Evolutionary conservation across 1,140 invertebrate species (phyloP).

Genomic region (Habropoda laboriosa): DNA sequence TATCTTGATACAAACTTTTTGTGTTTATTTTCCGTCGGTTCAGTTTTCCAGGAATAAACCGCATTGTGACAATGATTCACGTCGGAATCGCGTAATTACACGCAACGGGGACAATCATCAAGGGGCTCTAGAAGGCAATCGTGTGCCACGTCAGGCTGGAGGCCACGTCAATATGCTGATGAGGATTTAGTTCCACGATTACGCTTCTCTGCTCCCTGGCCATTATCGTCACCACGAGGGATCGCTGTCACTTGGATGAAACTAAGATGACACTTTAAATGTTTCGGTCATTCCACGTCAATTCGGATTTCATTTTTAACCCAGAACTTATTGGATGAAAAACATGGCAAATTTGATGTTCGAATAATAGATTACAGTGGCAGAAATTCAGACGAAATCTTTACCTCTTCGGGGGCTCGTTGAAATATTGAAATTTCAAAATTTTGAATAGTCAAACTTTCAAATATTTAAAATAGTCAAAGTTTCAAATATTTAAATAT

Average conservation of each 20-base stretch:
- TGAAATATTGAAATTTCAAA: too few species aligned
- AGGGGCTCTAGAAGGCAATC: not conserved
- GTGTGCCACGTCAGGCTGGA: not conserved
- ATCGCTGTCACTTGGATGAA: not conserved
- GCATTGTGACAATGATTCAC: conserved; percentile 2
- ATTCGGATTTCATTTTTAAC: conserved; percentile 7
- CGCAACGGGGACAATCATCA: not conserved
- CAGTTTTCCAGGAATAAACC: not conserved
- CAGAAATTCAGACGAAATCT: too few species aligned
- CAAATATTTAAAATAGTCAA: too few species aligned
- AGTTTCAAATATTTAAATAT: too few species aligned
- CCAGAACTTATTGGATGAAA: too few species aligned
- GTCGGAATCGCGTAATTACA: not conserved
- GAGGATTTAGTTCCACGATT: conserved; percentile 69
- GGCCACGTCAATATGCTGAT: conserved; percentile 65
- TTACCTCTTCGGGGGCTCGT: too few species aligned
- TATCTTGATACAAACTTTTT: not conserved
- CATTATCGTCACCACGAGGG: not conserved
- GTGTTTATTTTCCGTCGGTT: not conserved
- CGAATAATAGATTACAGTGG: too few species aligned
- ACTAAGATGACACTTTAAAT: not conserved
- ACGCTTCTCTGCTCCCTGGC: conserved; percentile 35
- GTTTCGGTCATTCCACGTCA: not conserved
- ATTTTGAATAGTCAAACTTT: too few species aligned
- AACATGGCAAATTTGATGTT: too few species aligned